A percentile compares a stretch with the other conserved stretches of the same genome.
Conservation (phyloP, 1,140 invertebrate species). For the Heliothis subflexa region DNA sequence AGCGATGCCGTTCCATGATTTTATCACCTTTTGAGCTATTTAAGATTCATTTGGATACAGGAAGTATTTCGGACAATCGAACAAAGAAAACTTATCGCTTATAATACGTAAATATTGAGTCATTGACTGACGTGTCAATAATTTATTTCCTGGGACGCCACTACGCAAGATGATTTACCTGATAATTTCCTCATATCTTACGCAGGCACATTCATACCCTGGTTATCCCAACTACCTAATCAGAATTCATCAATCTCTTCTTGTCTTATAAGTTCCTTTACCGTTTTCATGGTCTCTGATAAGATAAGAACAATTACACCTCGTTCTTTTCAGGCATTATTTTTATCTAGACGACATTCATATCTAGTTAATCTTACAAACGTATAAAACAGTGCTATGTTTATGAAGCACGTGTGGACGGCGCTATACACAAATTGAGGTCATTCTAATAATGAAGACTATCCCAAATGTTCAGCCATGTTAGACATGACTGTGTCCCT, state of each 20-base stretch:
- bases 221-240: too few relatives aligned
- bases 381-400: background rate
- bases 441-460: conserved; percentile 21
- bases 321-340: background rate
- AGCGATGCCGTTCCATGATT: background rate
- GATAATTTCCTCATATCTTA: background rate
- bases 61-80: background rate
- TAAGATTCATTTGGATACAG: background rate
- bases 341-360: background rate
- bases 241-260: too few relatives aligned
- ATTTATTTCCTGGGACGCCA: background rate
- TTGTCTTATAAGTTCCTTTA: too few relatives aligned
- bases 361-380: background rate
- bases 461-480: conserved; percentile 19
- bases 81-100: background rate
- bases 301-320: too few relatives aligned
- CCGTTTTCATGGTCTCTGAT: too few relatives aligned
- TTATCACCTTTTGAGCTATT: conserved; percentile 16
- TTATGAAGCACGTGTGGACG: background rate
- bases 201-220: too few relatives aligned
- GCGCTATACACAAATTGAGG: conserved; percentile 7
- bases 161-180: background rate
- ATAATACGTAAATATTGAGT: background rate
- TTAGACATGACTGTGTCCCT: conserved; percentile 1
- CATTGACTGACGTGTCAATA: background rate